A percentile compares a stretch with the other conserved stretches of the same genome.
These are phyloP conservation scores for Macrotis lagotis DNA, from an alignment of 2,113 vertebrate genomes.

Conservation along the genomic window DNA sequence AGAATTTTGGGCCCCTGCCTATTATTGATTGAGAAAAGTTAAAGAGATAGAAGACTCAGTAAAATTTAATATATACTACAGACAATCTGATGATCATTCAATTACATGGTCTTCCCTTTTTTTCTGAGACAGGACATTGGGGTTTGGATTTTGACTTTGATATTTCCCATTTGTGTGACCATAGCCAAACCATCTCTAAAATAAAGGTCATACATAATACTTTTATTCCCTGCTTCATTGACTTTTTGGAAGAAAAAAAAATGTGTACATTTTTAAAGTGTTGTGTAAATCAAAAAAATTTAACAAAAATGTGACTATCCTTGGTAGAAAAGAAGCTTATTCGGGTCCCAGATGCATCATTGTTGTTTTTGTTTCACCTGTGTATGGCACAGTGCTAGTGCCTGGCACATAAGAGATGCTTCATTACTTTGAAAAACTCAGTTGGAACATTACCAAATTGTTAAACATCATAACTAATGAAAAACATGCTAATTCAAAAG, in stretches of 20 bases:
- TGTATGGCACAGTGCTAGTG: background rate
- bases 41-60: background rate
- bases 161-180: background rate
- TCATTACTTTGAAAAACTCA: background rate
- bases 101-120: background rate
- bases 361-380: background rate
- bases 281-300: background rate
- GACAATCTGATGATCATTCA: background rate
- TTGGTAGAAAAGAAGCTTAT: background rate
- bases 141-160: background rate
- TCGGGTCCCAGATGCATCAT: background rate
- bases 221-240: background rate
- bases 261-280: background rate
- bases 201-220: background rate
- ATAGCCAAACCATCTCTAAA: background rate
- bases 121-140: background rate
- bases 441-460: background rate
- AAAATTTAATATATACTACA: background rate
- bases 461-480: background rate
- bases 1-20: background rate
- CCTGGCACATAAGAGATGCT: background rate
- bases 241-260: background rate
- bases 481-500: background rate
- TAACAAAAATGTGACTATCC: background rate
- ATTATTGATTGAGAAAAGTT: background rate